These are phyloP conservation scores for Halcyon badia DNA, from an alignment of 2,797 vertebrate species.

Conservation along the genomic window DNA sequence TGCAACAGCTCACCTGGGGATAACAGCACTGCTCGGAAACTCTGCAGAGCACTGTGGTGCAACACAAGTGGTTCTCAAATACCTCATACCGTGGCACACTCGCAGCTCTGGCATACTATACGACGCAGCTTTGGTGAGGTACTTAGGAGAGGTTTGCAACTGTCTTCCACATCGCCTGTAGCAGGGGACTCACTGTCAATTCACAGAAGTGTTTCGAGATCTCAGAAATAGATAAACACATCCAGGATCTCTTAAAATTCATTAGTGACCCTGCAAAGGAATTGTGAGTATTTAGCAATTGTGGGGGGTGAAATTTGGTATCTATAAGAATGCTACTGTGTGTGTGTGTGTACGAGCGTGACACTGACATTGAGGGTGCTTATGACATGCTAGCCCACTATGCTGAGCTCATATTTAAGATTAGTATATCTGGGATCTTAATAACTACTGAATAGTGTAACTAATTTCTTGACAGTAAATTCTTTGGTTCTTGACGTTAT, in stretches of 20 bases:
- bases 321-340: background rate
- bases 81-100: accelerated
- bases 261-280: background rate
- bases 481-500: background rate
- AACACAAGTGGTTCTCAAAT: background rate
- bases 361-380: background rate
- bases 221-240: background rate
- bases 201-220: background rate
- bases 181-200: background rate
- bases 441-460: background rate
- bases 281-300: background rate
- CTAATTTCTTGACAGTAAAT: background rate
- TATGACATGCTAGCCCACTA: background rate
- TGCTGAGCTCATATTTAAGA: background rate
- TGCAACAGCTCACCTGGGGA: background rate
- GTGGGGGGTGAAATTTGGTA: background rate
- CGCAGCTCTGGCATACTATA: background rate
- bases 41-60: background rate
- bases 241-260: background rate
- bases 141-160: background rate
- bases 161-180: background rate
- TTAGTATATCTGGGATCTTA: background rate
- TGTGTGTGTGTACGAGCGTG: background rate
- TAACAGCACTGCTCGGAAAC: background rate
- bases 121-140: background rate